Percentiles rank a stretch among this genome's conserved stretches.
phyloP scores from a whole-genome alignment of 2,113 vertebrate species.

The Daboia siamensis region DNA sequence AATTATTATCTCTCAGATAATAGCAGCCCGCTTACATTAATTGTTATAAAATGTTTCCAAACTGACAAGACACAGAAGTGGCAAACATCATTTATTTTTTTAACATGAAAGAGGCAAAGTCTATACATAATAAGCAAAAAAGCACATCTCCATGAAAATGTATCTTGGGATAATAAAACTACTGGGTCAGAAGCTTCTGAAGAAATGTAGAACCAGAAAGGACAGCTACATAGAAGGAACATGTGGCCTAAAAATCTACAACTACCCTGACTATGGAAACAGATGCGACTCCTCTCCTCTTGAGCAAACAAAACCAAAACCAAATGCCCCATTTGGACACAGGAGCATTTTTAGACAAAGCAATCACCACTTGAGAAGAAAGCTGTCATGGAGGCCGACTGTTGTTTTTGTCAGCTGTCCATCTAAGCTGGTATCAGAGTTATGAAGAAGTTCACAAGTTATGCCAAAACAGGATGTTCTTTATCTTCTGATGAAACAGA shows the following conservation, averaged over 20 bases:
- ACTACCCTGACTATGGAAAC: slow-evolving; percentile 13
- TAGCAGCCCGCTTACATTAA: not conserved
- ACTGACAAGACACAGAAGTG: slow-evolving; percentile 18
- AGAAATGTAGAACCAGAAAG: slow-evolving; percentile 24
- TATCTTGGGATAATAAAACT: slow-evolving; percentile 17
- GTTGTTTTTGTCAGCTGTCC: not conserved
- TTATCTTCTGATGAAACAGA: not conserved
- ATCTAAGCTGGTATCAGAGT: not conserved
- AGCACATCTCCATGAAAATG: slow-evolving; percentile 18
- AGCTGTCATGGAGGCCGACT: not conserved
- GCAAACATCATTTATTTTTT: slow-evolving; percentile 29
- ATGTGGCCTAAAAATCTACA: slow-evolving; percentile 2
- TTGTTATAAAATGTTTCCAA: not conserved
- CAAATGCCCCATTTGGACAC: not conserved
- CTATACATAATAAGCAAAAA: slow-evolving; percentile 36
- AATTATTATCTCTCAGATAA: not conserved
- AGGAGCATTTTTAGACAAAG: not conserved
- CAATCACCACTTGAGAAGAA: slow-evolving; percentile 1
- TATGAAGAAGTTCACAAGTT: not conserved
- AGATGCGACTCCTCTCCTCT: slow-evolving; percentile 4
- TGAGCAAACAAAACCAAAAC: not conserved
- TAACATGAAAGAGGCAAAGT: slow-evolving; percentile 28
- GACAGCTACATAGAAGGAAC: not conserved
- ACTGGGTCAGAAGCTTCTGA: slow-evolving; percentile 11
- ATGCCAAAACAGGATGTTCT: not conserved